Evolutionary conservation across 2,797 vertebrate species (phyloP).

Genomic region (Lemur catta): DNA sequence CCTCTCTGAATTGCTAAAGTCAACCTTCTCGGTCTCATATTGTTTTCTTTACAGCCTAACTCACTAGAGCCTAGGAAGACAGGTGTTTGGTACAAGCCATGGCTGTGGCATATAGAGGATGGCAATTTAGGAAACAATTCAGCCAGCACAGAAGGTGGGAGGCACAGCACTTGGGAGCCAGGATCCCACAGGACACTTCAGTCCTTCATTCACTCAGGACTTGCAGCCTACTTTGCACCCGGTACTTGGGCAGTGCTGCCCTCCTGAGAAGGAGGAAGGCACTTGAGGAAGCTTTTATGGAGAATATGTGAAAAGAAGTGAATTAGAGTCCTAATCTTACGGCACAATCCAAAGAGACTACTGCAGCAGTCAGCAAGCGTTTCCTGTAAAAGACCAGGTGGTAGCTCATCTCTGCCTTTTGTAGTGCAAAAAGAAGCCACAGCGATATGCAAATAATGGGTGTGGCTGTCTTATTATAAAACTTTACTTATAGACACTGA

Average conservation of each 20-base stretch:
- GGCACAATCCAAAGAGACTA: background rate
- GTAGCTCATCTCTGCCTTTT: too few species aligned
- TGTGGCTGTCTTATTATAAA: fast-evolving
- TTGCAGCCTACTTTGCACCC: background rate
- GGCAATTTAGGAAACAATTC: fast-evolving
- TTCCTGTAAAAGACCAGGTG: background rate
- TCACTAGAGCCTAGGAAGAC: too few species aligned
- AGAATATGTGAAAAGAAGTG: fast-evolving
- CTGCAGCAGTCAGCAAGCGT: background rate
- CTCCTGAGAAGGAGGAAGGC: background rate
- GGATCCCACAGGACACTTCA: background rate
- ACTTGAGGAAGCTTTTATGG: background rate
- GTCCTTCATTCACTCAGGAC: fast-evolving
- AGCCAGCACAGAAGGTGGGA: fast-evolving
- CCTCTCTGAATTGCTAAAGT: background rate
- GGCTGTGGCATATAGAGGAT: background rate
- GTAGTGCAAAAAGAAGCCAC: fast-evolving
- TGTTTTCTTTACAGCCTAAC: too few species aligned
- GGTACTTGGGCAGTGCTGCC: background rate
- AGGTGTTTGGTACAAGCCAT: fast-evolving
- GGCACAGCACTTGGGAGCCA: fast-evolving
- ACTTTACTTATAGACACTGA: background rate
- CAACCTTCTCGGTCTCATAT: fast-evolving
- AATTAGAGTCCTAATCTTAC: fast-evolving
- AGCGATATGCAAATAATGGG: fast-evolving